phyloP scores from a whole-genome alignment of 2,888 invertebrate genomes.

The Ptilodon capucinus region DNA sequence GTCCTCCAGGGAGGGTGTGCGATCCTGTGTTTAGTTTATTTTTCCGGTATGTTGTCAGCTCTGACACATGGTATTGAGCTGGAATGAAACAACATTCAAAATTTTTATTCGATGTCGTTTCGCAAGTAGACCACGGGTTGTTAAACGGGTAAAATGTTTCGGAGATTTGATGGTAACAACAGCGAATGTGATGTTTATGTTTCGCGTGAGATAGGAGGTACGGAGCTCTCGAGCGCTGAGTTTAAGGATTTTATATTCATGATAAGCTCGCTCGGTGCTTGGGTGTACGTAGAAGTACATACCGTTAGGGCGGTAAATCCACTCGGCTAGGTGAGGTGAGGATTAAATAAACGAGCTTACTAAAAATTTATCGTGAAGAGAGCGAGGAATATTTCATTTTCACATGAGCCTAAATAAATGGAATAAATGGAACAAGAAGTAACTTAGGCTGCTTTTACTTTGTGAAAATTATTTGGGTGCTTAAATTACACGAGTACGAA shows the following conservation, averaged over 20 bases:
- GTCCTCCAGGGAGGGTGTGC: conserved; percentile 9
- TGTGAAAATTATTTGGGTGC: no score
- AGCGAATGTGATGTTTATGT: conserved; percentile 12
- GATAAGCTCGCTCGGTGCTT: conserved; percentile 19
- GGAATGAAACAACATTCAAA: conserved; percentile 17
- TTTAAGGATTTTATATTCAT: conserved; percentile 29
- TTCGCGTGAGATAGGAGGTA: conserved; percentile 19
- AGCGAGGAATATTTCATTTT: conserved; percentile 1
- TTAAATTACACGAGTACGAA: no score
- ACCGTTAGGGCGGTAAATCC: conserved; percentile 20
- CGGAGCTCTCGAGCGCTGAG: conserved; percentile 14
- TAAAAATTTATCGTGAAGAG: conserved; percentile 6
- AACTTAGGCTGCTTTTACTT: no score
- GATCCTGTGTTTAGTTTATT: conserved; percentile 30
- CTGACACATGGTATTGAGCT: conserved; percentile 20
- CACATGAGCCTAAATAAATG: conserved; percentile 4
- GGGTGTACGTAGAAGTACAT: background rate
- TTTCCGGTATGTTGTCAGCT: conserved; percentile 14
- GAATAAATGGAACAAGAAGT: no score
- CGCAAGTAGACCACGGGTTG: conserved; percentile 5
- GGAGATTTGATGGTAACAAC: conserved; percentile 12
- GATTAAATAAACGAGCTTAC: conserved; percentile 17
- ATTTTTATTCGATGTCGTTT: conserved; percentile 7
- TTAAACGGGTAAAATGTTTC: conserved; percentile 13
- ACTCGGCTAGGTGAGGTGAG: conserved; percentile 16